Percentiles rank a stretch among this genome's conserved stretches.
These are phyloP conservation scores for Tetrax tetrax DNA, from an alignment of 2,113 vertebrate genomes.

Conservation along the genomic window DNA sequence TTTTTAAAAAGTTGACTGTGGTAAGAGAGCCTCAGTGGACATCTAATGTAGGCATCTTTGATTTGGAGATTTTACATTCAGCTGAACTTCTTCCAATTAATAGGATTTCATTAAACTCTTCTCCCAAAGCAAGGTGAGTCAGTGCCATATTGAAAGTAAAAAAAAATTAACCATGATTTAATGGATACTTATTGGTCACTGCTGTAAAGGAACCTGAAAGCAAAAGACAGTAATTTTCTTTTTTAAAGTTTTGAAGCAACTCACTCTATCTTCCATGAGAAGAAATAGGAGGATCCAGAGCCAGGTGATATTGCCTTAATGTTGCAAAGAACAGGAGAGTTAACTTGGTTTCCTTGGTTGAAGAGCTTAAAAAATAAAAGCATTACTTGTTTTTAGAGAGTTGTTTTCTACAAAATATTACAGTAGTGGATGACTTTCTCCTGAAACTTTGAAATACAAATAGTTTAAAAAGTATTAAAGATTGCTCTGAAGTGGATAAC, in stretches of 20 bases:
- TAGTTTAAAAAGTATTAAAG: neutral
- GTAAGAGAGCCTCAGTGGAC: neutral
- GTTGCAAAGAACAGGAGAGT: neutral
- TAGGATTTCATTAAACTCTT: neutral
- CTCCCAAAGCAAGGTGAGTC: neutral
- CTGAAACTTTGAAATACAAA: neutral
- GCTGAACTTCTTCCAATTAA: neutral
- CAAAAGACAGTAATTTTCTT: neutral
- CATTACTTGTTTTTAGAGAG: neutral
- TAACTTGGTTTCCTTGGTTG: neutral
- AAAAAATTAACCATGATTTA: neutral
- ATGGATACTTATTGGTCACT: neutral
- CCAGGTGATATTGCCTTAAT: neutral
- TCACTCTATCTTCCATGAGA: neutral
- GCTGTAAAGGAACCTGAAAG: neutral
- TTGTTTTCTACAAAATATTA: neutral
- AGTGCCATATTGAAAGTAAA: neutral
- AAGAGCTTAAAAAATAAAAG: neutral
- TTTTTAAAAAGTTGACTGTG: neutral
- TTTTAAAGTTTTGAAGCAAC: neutral
- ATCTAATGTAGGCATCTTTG: neutral
- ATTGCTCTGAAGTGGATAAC: neutral
- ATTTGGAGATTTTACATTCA: neutral
- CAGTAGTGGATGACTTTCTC: neutral
- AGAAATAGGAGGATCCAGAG: neutral